Evolutionary conservation across 92 coral and sea anemone genomes (phyloP), one percentile per base, ranked within the genome.

Genomic region (Epizoanthus ramosus): DNA sequence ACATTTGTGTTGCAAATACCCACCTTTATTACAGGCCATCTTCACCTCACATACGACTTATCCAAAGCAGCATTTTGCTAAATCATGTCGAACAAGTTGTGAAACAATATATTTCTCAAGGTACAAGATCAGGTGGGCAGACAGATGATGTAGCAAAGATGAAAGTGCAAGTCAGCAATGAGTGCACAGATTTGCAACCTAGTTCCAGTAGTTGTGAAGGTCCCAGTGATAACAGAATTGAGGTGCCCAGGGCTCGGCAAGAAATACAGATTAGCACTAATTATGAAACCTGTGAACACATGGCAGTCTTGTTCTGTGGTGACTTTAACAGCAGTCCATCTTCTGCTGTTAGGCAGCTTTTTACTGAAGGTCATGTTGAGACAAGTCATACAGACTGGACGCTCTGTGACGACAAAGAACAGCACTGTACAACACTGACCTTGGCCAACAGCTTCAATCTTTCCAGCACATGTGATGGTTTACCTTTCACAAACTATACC

Each of bases 261-360:
- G 23, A 15, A 63, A 18, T 24, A 24, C 9, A 12, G 22, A 21
- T 33, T 45, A 22, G 1, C 37, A 63, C 22, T 23, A 45, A 7
- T 0, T n/a, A 57, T 10, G 60, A 35, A 3, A 65, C 79, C 31
- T 72, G 31, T 66, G 19, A 77, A 17, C 70, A 86, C 45, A 88
- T 93, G 70, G 98, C 92, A 25, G 90, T 95, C 0, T 19, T 95
- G 18, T 90, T 95, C 87, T 91, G 94, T 87, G 98, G 98, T 12
- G 98, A 95, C 86, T 90, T 95, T 64, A 95, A 95, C 90, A 95
- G 98, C 70, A 41, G 19, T 21, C 98, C 98, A 15, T 83, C 71
- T 22, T 45, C 90, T 50, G 98, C 93, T 6, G 58, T 93, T 9
- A 85, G 86, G 18, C 91, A 95, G 76, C 86, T 95, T 43, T 81